Evolutionary conservation across 2,113 vertebrate species (phyloP).

Genomic region (Prietella phreatophila): DNA sequence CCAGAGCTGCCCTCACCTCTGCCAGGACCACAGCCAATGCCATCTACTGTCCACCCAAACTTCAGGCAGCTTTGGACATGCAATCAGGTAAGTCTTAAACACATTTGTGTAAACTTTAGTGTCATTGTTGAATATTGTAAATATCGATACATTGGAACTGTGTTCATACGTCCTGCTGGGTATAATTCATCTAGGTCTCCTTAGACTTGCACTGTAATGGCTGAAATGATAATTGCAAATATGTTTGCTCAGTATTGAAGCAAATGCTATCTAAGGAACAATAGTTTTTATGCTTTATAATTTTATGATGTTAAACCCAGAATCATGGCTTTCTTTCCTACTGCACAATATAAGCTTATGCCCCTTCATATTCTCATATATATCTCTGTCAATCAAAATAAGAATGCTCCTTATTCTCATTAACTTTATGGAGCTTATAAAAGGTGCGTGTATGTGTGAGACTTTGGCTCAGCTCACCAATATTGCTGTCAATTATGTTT

Average conservation of each 20-base stretch:
- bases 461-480: background rate
- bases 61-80: conserved; percentile 98
- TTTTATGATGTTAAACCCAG: background rate
- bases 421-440: too few relatives aligned
- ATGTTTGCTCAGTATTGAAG: background rate
- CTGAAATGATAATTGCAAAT: background rate
- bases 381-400: too few relatives aligned
- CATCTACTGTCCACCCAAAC: conserved; percentile 97
- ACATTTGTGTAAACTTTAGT: background rate
- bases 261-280: background rate
- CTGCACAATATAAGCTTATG: background rate
- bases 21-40: conserved; percentile 97
- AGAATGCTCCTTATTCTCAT: too few relatives aligned
- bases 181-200: background rate
- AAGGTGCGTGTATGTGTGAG: too few relatives aligned
- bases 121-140: background rate
- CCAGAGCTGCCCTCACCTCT: conserved; percentile 95
- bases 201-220: background rate
- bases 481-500: background rate
- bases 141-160: background rate
- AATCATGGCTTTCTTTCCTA: background rate
- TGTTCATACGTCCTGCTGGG: background rate
- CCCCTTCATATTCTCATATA: background rate
- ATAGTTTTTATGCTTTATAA: background rate
- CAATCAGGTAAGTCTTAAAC: conserved; percentile 83